phyloP scores from a whole-genome alignment of 2,113 vertebrate genomes.

The Desmodus rotundus region DNA sequence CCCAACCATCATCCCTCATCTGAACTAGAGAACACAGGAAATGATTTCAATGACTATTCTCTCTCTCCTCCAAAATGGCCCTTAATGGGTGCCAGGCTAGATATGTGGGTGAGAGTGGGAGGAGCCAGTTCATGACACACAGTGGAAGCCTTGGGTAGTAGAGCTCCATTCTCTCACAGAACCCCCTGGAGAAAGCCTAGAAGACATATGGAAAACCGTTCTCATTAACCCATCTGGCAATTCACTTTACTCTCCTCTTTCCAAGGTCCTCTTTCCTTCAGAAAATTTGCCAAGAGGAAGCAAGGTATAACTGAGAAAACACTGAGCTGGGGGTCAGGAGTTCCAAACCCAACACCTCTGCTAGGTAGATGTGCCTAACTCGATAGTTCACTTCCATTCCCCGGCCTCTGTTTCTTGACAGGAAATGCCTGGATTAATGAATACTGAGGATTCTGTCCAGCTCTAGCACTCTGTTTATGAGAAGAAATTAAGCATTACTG shows the following conservation, averaged over 20 bases:
- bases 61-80: neutral
- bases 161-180: neutral
- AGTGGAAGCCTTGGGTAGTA: neutral
- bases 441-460: neutral
- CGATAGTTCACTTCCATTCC: neutral
- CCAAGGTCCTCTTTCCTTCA: slow-evolving; percentile 26
- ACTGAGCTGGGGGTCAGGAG: neutral
- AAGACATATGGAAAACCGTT: neutral
- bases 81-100: neutral
- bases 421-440: neutral
- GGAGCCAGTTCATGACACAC: neutral
- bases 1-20: neutral
- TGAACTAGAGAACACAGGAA: slow-evolving; percentile 9
- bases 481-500: neutral
- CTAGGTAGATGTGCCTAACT: neutral
- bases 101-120: no score
- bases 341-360: neutral
- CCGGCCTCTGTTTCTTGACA: neutral
- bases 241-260: slow-evolving; percentile 24
- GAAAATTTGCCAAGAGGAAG: slow-evolving; percentile 18
- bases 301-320: neutral
- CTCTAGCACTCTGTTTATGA: neutral
- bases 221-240: slow-evolving; percentile 4
- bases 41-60: neutral
- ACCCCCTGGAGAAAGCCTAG: neutral